Percentiles rank a stretch among this genome's conserved stretches.
Evolutionary conservation across 2,113 vertebrate species (phyloP).

Genomic region (Ursus arctos): DNA sequence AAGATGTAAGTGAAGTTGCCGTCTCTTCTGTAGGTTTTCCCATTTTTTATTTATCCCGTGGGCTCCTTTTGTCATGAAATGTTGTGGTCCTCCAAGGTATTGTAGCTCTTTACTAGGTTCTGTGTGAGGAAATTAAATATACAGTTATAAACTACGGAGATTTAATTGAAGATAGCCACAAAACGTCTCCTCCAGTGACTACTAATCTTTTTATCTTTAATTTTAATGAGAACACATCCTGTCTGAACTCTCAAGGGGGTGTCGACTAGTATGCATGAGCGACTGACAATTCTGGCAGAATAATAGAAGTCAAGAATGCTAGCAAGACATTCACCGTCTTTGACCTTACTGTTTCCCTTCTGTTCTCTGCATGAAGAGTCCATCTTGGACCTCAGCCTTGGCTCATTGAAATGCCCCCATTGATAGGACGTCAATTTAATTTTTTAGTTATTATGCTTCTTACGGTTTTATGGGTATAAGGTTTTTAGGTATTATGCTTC

Average conservation of each 20-base stretch:
- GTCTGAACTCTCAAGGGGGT: neutral
- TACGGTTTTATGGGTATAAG: neutral
- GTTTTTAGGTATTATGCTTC: neutral
- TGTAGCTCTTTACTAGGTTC: neutral
- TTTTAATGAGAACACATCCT: constrained; percentile 41
- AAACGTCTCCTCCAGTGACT: neutral
- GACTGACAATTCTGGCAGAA: neutral
- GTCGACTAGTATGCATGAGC: neutral
- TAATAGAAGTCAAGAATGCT: neutral
- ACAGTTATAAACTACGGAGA: constrained; percentile 24
- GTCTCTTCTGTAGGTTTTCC: neutral
- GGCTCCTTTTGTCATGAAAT: neutral
- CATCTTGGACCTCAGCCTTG: neutral
- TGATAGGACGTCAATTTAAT: neutral
- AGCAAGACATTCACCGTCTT: neutral
- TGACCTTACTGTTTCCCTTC: neutral
- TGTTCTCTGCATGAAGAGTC: neutral
- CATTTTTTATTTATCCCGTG: constrained; percentile 14
- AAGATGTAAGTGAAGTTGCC: neutral
- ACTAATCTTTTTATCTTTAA: constrained; percentile 19
- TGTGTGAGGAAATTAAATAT: constrained; percentile 46
- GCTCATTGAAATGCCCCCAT: neutral
- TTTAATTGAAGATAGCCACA: constrained; percentile 36
- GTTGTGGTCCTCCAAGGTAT: neutral
- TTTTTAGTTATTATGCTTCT: neutral